Evolutionary conservation across 2,888 invertebrate genomes (phyloP), one percentile per base, ranked within the genome.

Genomic region (Acheta domesticus): DNA sequence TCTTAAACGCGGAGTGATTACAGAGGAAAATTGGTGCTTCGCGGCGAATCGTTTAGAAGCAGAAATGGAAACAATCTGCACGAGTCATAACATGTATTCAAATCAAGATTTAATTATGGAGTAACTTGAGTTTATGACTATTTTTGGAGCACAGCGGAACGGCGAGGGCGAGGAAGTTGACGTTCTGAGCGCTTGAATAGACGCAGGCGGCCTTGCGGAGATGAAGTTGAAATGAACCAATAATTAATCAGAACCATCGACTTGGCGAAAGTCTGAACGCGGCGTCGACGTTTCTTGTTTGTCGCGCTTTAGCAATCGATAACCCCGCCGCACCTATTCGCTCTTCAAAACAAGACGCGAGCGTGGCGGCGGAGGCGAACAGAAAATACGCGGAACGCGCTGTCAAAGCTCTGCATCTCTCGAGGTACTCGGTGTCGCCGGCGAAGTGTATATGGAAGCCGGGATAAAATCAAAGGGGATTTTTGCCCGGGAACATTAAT

Each of bases 51-150:
- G n/a, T n/a, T 14, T 19, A 62, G 16, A 62, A 62, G 62, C 36
- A 62, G 62, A 19, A 62, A 14, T 3, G 62, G n/a, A n/a, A 62
- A 62, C 62, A 62, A 62, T 62, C 62, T 62, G 14, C 62, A 19
- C 62, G 36, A 36, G n/a, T 62, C 62, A 62, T 62, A 62, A 62
- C 62, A 62, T 62, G 62, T 62, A 62, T 62, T 62, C 62, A 62
- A 62, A 62, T 62, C 62, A 62, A 62, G 62, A 62, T 62, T 62
- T 62, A 62, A 62, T 62, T 62, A 62, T 62, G 62, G n/a, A 62
- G 16, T 62, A 62, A n/a, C 62, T 14, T 19, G 62, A 62, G 62
- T 19, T 62, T 62, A 62, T 36, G 36, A 36, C 36, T 36, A 36
- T 36, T 62, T 62, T 62, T 62, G 62, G 62, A n/a, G 62, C 12